Base-by-base conservation (phyloP, 2,888 invertebrate species). In the Polyploca ridens region DNA sequence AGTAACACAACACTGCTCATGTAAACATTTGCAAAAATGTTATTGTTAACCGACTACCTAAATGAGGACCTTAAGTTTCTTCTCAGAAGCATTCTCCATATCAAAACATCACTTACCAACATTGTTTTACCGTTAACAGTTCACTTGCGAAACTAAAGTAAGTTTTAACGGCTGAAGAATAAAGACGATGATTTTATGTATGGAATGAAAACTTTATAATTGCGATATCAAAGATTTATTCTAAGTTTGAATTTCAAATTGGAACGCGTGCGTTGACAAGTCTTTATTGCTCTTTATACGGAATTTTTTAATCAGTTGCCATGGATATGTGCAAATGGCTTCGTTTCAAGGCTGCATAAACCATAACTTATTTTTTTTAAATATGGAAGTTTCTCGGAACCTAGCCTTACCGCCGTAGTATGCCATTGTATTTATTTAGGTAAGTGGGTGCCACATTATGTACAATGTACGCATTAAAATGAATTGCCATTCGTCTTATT, bases 231-330 rank as follows among this genome's bases (percentile, higher is more conserved):
- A 87, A 87, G 82, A 88, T 87, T 88, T 85, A 83, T 84, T 87
- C 86, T 84, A 87, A 87, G 84, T 84, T 86, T 86, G 86, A 78
- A 70, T 84, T 88, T 88, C 89, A 88, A 89, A 90, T 87, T 85
- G 81, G 86, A 89, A 89, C 88, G 82, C 77, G 73, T 81, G 79
- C 81, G 82, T 81, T 78, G 79, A 79, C 79, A 78, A 82, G 78
- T 69, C 70, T 73, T 73, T 33, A 63, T 63, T 65, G 65, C 66
- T 46, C 63, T 60, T 66, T 58, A 61, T 64, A 61, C 57, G 44
- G 46, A 33, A 49, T 19, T 64, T 67, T 67, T 61, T 61, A 63
- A 66, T 65, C 67, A 3, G 68, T 66, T 68, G 62, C 67, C 16
- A 62, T 63, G 33, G 5, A 16, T 0, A 60, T n/a, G 11, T 60